phyloP scores from a whole-genome alignment of 1,140 invertebrate species.

The Samia ricini region DNA sequence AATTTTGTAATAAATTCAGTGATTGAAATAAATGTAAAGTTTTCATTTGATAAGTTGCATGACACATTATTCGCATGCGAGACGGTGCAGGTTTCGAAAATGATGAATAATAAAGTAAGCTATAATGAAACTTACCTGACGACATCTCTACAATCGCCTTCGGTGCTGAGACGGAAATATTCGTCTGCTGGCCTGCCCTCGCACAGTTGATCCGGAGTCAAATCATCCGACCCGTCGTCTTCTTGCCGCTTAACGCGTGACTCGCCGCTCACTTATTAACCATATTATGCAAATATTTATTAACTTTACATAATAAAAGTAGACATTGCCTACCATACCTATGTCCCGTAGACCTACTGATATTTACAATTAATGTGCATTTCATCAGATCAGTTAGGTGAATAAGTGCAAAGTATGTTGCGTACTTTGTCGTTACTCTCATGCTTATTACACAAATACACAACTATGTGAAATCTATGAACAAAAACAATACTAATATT shows the following conservation, averaged over 20 bases:
- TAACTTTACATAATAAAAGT: not conserved
- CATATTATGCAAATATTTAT: not conserved
- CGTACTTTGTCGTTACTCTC: not conserved
- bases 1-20: conserved; percentile 4
- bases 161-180: conserved; percentile 90
- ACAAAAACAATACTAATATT: conserved; percentile 30
- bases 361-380: not conserved
- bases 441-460: not conserved
- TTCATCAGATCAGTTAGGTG: not conserved
- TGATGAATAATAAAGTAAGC: not conserved
- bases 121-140: conserved; percentile 85
- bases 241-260: conserved; percentile 81
- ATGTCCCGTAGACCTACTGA: not conserved
- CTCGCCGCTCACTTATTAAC: conserved; percentile 57
- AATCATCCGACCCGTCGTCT: conserved; percentile 81
- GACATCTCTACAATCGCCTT: conserved; percentile 94
- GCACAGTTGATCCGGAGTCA: conserved; percentile 90
- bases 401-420: conserved; percentile 14
- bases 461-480: conserved; percentile 7
- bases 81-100: not conserved
- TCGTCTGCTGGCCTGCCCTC: conserved; percentile 91
- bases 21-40: not conserved
- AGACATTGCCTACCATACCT: not conserved
- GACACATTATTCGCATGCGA: not conserved
- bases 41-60: not conserved